Evolutionary conservation across 2,797 vertebrate genomes (phyloP), one percentile per base, ranked within the genome.

Genomic region (Aldrovandia affinis): DNA sequence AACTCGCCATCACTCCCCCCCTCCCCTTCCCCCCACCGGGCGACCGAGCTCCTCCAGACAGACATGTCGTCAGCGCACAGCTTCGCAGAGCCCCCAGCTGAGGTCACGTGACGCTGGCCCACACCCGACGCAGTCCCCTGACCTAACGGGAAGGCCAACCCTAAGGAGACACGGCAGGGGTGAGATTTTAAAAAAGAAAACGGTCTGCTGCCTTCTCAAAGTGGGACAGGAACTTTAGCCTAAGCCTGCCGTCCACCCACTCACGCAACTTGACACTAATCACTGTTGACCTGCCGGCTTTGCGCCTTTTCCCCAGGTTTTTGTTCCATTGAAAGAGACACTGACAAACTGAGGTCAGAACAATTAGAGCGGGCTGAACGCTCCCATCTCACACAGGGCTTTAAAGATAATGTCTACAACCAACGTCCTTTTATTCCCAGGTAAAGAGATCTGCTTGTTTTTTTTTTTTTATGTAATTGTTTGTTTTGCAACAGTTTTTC

Each of bases 21-120:
- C 78, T 42, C 78, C 39, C 78, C 80, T 36, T 80, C 78, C 81
- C 78, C 81, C 52, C 25, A 68, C 30, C 63, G 57, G n/a, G n/a
- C 44, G 94, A 93, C 89, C 91, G 92, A 91, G 92, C 93, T 50
- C 82, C 36, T 94, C 94, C 90, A 94, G 94, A 42, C 82, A 83
- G 82, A 83, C 82, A 42, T 59, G 52, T 83, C 70, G n/a, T 83
- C 82, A 50, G 70, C 36, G 55, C 33, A 77, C 54, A 36, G 73
- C 25, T 52, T 47, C 28, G 63, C 63, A 65, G 63, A 65, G 10
- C 68, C 68, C 68, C 68, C 68, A 36, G 14, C 68, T 70, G 68
- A 70, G 68, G 73, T 83, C 57, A 14, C 42, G 75, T 55, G 55
- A 78, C 75, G 12, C 39, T 89, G 93, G 90, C 75, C 88, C 25